phyloP scores from a whole-genome alignment of 2,888 invertebrate genomes.

The Tuta absoluta region DNA sequence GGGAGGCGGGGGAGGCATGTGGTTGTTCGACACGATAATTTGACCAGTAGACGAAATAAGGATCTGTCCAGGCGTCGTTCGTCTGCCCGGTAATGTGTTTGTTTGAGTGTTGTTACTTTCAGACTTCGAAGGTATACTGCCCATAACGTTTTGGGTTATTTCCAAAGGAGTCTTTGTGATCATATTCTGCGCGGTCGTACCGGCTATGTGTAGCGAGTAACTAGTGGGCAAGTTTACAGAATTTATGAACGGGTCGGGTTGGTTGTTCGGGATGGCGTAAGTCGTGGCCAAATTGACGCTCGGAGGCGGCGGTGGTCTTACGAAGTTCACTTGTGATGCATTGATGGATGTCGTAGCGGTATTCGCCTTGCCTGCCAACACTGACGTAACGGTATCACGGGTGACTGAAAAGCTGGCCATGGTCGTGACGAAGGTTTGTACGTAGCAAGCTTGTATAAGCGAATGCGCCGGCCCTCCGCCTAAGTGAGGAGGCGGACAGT shows the following conservation, averaged over 20 bases:
- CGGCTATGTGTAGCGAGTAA: constrained; percentile 72
- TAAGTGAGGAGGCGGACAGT: constrained; percentile 74
- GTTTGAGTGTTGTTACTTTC: constrained; percentile 71
- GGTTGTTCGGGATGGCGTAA: constrained; percentile 74
- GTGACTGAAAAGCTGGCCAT: constrained; percentile 88
- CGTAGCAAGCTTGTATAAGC: constrained; percentile 68
- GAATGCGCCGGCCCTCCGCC: constrained; percentile 74
- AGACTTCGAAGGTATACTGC: constrained; percentile 81
- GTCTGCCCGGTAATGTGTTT: constrained; percentile 49
- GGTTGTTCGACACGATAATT: constrained; percentile 85
- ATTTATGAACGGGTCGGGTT: constrained; percentile 73
- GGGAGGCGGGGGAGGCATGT: constrained; percentile 85
- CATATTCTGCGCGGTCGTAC: constrained; percentile 76
- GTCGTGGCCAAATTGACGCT: constrained; percentile 69
- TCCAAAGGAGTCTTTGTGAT: constrained; percentile 84
- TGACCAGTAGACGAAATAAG: constrained; percentile 89
- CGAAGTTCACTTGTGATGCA: constrained; percentile 77
- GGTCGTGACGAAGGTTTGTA: constrained; percentile 71
- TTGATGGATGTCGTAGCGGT: constrained; percentile 89
- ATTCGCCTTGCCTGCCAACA: constrained; percentile 87
- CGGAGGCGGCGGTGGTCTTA: constrained; percentile 68
- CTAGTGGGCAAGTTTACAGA: constrained; percentile 74
- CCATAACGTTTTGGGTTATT: constrained; percentile 89
- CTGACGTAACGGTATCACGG: constrained; percentile 90
- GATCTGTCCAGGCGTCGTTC: constrained; percentile 83